Percentiles rank a stretch among this genome's conserved stretches.
Evolutionary conservation across 2,888 invertebrate species (phyloP).

Genomic region (Netelia inedita): DNA sequence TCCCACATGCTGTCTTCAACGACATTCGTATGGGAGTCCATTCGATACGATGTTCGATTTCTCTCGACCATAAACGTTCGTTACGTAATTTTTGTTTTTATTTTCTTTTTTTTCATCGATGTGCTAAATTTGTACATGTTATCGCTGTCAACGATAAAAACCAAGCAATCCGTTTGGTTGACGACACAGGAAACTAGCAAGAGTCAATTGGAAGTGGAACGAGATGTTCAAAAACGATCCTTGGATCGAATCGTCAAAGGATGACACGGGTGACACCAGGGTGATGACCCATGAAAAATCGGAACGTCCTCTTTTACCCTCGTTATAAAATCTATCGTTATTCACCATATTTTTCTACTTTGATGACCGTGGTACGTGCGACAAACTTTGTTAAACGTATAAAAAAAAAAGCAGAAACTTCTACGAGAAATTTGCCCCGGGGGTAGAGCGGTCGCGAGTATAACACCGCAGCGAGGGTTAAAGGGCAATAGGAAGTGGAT

Average conservation of each 20-base stretch:
- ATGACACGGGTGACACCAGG: too few species aligned
- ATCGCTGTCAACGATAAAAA: too few species aligned
- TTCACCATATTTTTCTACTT: too few species aligned
- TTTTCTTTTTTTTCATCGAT: neutral
- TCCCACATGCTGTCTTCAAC: conserved; percentile 1
- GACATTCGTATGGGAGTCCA: neutral
- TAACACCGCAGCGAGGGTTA: conserved; percentile 35
- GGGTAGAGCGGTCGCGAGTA: neutral
- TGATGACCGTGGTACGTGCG: too few species aligned
- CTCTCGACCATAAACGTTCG: neutral
- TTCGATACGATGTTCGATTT: neutral
- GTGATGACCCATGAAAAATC: too few species aligned
- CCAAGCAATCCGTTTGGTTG: neutral
- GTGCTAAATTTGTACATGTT: neutral
- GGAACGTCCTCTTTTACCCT: too few species aligned
- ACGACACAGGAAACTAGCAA: neutral
- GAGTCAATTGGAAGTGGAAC: neutral
- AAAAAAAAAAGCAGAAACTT: too few species aligned
- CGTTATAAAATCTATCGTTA: too few species aligned
- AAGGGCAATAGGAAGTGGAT: conserved; percentile 59
- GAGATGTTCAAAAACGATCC: neutral
- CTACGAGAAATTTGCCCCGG: neutral
- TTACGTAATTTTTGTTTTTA: neutral
- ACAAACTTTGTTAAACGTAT: too few species aligned
- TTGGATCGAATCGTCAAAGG: too few species aligned